A percentile compares a stretch with the other conserved stretches of the same genome.
Evolutionary conservation across 2,797 vertebrate species (phyloP).

Genomic region (Prionace glauca): DNA sequence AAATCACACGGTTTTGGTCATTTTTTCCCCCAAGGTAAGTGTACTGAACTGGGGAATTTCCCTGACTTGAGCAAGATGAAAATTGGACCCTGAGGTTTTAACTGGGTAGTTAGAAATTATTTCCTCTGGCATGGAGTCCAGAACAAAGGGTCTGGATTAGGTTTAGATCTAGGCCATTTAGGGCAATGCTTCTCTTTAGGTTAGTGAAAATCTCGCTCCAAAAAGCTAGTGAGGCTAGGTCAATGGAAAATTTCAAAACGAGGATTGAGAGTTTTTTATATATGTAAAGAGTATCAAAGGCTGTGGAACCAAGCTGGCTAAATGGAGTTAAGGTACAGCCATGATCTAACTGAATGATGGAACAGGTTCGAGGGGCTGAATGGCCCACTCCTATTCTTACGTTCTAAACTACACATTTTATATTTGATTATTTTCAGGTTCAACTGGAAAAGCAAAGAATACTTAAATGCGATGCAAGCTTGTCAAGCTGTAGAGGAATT

Average conservation of each 20-base stretch:
- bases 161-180: background rate
- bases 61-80: too few species aligned
- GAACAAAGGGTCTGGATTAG: background rate
- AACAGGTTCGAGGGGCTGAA: background rate
- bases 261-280: background rate
- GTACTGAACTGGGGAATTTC: too few species aligned
- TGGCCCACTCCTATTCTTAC: background rate
- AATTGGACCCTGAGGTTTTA: background rate
- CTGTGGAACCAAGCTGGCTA: background rate
- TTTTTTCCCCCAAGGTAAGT: too few species aligned
- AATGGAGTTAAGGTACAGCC: background rate
- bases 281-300: background rate
- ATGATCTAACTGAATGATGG: background rate
- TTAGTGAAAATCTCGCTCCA: background rate
- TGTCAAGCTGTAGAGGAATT: background rate
- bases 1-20: too few species aligned
- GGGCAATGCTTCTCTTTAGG: background rate
- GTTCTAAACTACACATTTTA: background rate
- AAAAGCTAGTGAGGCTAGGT: background rate
- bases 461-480: background rate
- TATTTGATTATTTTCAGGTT: background rate
- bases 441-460: constrained; percentile 6
- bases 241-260: background rate
- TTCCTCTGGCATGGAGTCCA: background rate
- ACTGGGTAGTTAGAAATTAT: background rate